Evolutionary conservation across 2,113 vertebrate species (phyloP).

Genomic region (Bubalus kerabau): DNA sequence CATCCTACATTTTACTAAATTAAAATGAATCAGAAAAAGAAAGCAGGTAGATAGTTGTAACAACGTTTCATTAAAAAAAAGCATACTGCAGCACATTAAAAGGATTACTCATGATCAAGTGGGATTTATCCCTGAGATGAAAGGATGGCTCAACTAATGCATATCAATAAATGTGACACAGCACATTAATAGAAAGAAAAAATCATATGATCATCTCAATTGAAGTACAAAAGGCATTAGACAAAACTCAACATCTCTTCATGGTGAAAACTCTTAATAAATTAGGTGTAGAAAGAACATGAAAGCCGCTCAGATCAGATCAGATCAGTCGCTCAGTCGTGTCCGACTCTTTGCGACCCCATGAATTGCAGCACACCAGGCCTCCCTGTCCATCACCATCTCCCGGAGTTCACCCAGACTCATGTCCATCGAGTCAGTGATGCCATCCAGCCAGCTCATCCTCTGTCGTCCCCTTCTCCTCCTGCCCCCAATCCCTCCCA

Average conservation of each 20-base stretch:
- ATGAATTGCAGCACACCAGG: too few relatives aligned
- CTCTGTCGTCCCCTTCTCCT: too few relatives aligned
- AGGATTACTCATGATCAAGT: not conserved
- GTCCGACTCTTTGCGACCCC: not conserved
- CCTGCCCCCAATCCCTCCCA: too few relatives aligned
- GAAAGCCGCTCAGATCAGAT: not conserved
- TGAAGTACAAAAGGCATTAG: not conserved
- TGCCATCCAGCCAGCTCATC: too few relatives aligned
- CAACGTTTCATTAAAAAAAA: not conserved
- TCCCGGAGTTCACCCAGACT: too few relatives aligned
- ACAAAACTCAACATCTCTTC: not conserved
- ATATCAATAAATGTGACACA: not conserved
- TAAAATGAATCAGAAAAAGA: constrained; percentile 18
- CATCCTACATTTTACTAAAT: constrained; percentile 38
- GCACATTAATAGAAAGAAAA: not conserved
- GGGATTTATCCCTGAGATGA: not conserved
- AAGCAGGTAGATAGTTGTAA: not conserved
- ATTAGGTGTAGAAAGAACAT: too few relatives aligned
- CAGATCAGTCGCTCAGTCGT: not conserved
- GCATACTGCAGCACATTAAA: not conserved
- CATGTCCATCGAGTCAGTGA: too few relatives aligned
- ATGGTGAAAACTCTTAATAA: not conserved
- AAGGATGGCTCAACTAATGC: not conserved
- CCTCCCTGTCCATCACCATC: too few relatives aligned
- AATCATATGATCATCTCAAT: not conserved